Evolutionary conservation across 2,113 vertebrate genomes (phyloP), one percentile per base, ranked within the genome.

Genomic region (Eclectus roratus): DNA sequence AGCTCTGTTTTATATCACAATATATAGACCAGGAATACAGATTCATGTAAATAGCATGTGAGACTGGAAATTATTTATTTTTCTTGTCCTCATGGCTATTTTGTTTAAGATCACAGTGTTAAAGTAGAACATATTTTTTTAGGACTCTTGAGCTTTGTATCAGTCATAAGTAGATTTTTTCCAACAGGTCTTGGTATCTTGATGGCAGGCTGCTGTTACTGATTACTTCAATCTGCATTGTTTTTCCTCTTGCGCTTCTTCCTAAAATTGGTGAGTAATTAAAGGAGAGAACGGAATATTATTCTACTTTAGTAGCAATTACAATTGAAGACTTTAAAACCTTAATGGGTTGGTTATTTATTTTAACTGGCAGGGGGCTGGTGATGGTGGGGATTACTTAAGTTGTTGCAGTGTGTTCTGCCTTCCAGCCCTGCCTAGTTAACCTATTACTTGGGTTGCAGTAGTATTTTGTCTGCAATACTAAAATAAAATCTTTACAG

Each of bases 231-330:
- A 74, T 99, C 83, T 98, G 98, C 93, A 84, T 99, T 86, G 98
- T 99, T 83, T 97, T 99, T 43, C 99, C 99, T 91, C 98, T 99
- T 66, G 97, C 99, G 4, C 98, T 99, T 92, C 98, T 99, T 96
- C 98, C 99, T 64, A 99, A 98, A 98, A 99, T 99, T 78, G 99
- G 99, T 99, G 97, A 98, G 98, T 97, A 91, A 97, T 97, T 94
- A 92, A 95, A 89, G 96, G 91, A 91, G 96, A 63, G 66, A 73
- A 69, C 28, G 20, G 35, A 96, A 74, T 93, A 85, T 93, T 96
- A 80, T 95, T 96, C 90, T 95, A 63, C 91, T 94, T 94, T 95
- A 96, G 83, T 88, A 91, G 95, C 89, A 96, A 95, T 97, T 96
- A 95, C 91, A 69, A 7, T 83, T 93, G 96, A 95, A 85, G 90